A percentile compares a stretch with the other conserved stretches of the same genome.
Conservation (phyloP, 2,113 vertebrate genomes). For the Amblyornis subalaris region DNA sequence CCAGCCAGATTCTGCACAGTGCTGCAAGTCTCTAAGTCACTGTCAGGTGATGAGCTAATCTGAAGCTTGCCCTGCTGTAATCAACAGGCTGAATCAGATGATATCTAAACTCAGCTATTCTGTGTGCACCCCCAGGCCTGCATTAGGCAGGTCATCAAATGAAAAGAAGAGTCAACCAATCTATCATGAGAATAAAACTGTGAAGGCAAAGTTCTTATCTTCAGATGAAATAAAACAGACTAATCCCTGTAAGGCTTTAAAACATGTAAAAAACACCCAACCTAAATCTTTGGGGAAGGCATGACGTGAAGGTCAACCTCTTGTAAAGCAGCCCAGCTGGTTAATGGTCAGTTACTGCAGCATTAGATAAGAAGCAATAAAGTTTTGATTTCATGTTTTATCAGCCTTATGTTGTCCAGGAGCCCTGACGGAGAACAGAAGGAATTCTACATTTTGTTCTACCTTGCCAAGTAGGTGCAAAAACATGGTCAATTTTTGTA, state of each 20-base stretch:
- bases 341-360: neutral
- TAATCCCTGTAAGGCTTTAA: neutral
- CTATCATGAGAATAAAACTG: neutral
- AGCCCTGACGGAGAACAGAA: neutral
- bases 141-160: neutral
- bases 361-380: neutral
- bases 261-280: neutral
- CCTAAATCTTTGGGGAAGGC: neutral
- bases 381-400: neutral
- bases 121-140: neutral
- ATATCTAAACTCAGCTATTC: neutral
- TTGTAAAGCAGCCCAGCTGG: neutral
- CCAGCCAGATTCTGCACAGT: neutral
- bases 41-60: neutral
- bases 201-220: neutral
- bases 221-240: neutral
- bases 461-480: neutral
- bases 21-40: neutral
- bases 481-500: neutral
- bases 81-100: conserved; percentile 13
- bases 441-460: neutral
- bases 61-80: neutral
- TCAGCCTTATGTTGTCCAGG: neutral
- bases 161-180: neutral
- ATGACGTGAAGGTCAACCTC: neutral